These are phyloP conservation scores for Apodemus sylvaticus DNA, from an alignment of 2,113 vertebrate genomes.

Conservation along the genomic window DNA sequence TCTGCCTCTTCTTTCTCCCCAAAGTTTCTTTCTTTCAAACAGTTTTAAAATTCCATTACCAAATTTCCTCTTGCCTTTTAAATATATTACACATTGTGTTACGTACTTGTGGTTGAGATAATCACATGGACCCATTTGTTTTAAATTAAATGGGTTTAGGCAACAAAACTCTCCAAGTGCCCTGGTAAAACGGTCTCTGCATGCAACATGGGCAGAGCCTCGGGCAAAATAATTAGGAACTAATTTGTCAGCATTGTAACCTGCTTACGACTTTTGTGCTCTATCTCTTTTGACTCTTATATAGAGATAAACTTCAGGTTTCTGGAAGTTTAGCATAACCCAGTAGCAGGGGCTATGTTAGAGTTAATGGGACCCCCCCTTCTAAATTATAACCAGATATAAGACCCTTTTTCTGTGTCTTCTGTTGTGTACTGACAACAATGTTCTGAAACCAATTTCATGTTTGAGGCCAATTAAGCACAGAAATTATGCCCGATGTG, in stretches of 20 bases:
- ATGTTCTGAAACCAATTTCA: constrained; percentile 54
- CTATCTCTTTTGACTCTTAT: constrained; percentile 49
- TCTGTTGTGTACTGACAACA: not conserved
- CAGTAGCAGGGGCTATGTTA: not conserved
- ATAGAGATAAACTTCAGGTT: constrained; percentile 39
- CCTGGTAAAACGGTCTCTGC: constrained; percentile 56
- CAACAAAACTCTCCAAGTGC: constrained; percentile 60
- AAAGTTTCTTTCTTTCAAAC: constrained; percentile 64
- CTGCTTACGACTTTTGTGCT: constrained; percentile 25
- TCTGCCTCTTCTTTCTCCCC: constrained; percentile 61
- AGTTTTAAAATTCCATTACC: constrained; percentile 64
- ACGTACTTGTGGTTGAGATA: constrained; percentile 76
- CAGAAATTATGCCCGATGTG: constrained; percentile 51
- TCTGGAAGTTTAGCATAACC: constrained; percentile 20
- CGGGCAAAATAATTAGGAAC: constrained; percentile 73
- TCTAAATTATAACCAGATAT: constrained; percentile 69
- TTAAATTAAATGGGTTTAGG: constrained; percentile 76
- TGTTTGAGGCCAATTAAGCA: constrained; percentile 73
- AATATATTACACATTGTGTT: constrained; percentile 75
- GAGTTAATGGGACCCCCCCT: constrained; percentile 31
- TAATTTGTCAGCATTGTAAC: constrained; percentile 70
- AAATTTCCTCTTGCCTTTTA: constrained; percentile 75
- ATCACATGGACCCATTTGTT: constrained; percentile 68
- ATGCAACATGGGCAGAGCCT: constrained; percentile 68
- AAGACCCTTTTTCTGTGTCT: constrained; percentile 61